Base-by-base conservation (phyloP, 2,888 invertebrate species). In the Unio delphinus region DNA sequence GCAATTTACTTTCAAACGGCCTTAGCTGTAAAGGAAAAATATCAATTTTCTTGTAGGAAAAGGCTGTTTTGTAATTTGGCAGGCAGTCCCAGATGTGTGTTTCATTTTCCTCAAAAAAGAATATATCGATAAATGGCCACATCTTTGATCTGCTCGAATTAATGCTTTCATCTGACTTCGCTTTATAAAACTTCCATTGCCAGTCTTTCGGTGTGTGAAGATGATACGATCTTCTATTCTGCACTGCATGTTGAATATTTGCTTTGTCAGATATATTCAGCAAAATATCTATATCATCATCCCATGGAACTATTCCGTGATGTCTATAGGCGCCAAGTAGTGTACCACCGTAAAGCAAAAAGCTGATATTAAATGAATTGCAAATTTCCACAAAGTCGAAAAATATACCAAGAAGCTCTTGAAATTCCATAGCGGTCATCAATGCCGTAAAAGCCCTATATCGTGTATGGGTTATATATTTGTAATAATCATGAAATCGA, bases 281-380 rank as follows among this genome's bases (percentile, higher is more conserved):
- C 5, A 80, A 54, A 18, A 81, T 74, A 56, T 81, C 81, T 55
- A 81, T 67, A 61, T 81, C 81, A 65, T 81, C 81, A 60, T 81
- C 81, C 81, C 81, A 81, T 1, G 81, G 81, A 30, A 81, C 69
- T 34, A 80, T 20, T 26, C 76, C 79, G 63, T 71, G 73, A 68
- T 81, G 81, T 63, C 79, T 67, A 63, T 71, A 77, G 2, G 75
- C 71, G 11, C 81, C 79, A 7, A 81, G 68, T 34, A 81, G 63
- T 1, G 79, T 74, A 7, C 81, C 81, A 11, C 81, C 81, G 56
- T 81, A 81, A 28, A 81, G 45, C 70, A 79, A 67, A 57, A 69
- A 79, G 5, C 68, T 66, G 18, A 80, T 57, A 23, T 71, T 72
- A 26, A 64, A 64, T 59, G 34, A 26, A 34, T 67, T 64, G 66